These are phyloP conservation scores for Drosophila eohydei DNA, from an alignment of 2,888 invertebrate genomes.

Conservation along the genomic window DNA sequence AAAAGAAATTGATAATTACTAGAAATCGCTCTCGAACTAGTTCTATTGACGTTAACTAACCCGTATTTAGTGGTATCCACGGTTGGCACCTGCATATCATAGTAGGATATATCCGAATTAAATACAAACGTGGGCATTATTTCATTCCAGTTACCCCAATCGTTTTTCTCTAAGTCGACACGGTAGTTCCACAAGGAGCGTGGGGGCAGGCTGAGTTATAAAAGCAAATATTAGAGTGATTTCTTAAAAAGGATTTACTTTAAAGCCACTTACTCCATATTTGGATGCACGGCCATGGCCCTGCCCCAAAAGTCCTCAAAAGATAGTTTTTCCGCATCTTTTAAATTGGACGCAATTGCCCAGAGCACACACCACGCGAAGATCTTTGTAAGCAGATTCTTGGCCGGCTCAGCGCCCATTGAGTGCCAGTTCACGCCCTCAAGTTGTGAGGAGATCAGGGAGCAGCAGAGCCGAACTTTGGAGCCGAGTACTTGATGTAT, in stretches of 20 bases:
- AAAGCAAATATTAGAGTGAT: not conserved
- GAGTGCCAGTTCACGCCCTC: slow-evolving; percentile 86
- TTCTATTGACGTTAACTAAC: slow-evolving; percentile 73
- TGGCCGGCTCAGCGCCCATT: slow-evolving; percentile 86
- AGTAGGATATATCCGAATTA: slow-evolving; percentile 90
- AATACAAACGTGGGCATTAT: slow-evolving; percentile 91
- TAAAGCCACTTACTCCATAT: slow-evolving; percentile 62
- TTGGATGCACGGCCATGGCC: slow-evolving; percentile 86
- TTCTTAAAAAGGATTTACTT: not conserved
- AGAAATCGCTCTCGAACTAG: too few species aligned
- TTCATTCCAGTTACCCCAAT: slow-evolving; percentile 91
- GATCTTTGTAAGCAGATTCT: slow-evolving; percentile 89
- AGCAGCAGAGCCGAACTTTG: slow-evolving; percentile 91
- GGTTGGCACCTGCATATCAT: slow-evolving; percentile 95
- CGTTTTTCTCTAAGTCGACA: slow-evolving; percentile 89
- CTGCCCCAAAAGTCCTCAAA: slow-evolving; percentile 90
- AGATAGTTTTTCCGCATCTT: slow-evolving; percentile 88
- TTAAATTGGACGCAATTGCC: slow-evolving; percentile 94
- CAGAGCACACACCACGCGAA: slow-evolving; percentile 94
- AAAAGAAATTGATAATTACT: too few species aligned
- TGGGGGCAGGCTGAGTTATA: slow-evolving; percentile 87
- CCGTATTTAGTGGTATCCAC: slow-evolving; percentile 95
- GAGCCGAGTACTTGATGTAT: slow-evolving; percentile 94
- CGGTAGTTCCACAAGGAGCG: slow-evolving; percentile 91
- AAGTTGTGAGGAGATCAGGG: slow-evolving; percentile 89